Conservation (phyloP, 2,888 invertebrate genomes). For the Eupithecia vulgata region DNA sequence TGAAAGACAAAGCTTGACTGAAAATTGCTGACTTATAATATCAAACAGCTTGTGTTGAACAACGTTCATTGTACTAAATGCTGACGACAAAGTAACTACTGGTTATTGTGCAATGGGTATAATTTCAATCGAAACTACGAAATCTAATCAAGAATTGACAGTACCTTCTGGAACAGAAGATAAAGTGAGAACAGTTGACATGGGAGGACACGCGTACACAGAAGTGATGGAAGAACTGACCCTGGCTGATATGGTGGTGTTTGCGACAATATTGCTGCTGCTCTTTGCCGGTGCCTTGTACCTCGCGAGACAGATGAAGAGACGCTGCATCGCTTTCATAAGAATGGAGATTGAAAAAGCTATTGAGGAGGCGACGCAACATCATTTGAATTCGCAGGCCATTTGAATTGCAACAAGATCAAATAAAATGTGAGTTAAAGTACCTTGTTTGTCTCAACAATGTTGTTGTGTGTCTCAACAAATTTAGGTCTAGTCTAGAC, state of each 20-base stretch:
- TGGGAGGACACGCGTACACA: constrained; percentile 58
- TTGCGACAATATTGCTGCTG: constrained; percentile 49
- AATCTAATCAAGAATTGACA: not conserved
- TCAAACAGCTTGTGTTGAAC: not conserved
- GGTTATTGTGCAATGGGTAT: constrained; percentile 3
- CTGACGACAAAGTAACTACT: constrained; percentile 9
- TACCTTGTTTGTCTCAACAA: constrained; percentile 8
- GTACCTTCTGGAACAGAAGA: not conserved
- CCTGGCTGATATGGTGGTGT: constrained; percentile 53
- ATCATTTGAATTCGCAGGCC: constrained; percentile 35
- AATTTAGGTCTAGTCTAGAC: not conserved
- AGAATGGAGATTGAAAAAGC: constrained; percentile 53
- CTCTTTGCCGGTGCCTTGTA: constrained; percentile 50
- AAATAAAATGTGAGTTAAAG: constrained; percentile 27
- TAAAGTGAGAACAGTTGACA: constrained; percentile 12
- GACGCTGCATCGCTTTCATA: constrained; percentile 50
- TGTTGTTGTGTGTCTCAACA: too few species aligned
- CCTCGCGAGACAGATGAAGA: constrained; percentile 51
- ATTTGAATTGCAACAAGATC: not conserved
- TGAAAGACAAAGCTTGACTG: not conserved
- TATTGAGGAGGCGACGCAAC: constrained; percentile 40
- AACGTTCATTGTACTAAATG: constrained; percentile 1
- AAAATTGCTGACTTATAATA: constrained; percentile 3
- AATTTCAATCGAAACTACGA: constrained; percentile 9
- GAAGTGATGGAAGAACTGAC: constrained; percentile 59